Conservation (phyloP, 2,888 invertebrate species). For the Parnassius glacialis region DNA sequence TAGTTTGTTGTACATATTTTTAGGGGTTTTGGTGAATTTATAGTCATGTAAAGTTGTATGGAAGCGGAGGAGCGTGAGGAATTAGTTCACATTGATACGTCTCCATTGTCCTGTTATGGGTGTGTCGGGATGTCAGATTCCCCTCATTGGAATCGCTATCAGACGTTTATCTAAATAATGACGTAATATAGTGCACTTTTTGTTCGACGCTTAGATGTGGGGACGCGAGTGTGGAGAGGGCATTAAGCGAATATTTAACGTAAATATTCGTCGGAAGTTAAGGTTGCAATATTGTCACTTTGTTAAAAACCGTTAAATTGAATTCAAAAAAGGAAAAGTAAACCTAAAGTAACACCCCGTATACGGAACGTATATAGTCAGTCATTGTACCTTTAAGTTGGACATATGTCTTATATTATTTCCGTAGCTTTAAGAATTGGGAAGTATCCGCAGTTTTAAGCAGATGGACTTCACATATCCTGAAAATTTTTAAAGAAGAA, state of each 20-base stretch:
- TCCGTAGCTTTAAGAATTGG: too few species aligned
- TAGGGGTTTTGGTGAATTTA: slow-evolving; percentile 51
- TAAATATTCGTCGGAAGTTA: not conserved
- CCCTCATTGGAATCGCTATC: slow-evolving; percentile 32
- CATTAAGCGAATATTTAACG: slow-evolving; percentile 1
- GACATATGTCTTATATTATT: too few species aligned
- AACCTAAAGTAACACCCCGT: too few species aligned
- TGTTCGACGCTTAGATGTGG: slow-evolving; percentile 2
- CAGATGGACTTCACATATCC: too few species aligned
- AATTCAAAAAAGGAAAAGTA: too few species aligned
- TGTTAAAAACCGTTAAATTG: not conserved
- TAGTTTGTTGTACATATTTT: slow-evolving; percentile 4
- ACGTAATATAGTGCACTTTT: slow-evolving; percentile 20
- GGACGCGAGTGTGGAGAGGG: slow-evolving; percentile 2
- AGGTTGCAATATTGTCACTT: not conserved
- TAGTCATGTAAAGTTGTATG: slow-evolving; percentile 53
- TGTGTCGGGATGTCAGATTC: slow-evolving; percentile 41
- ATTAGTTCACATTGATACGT: slow-evolving; percentile 72
- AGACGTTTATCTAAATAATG: slow-evolving; percentile 22
- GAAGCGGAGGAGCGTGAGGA: slow-evolving; percentile 72
- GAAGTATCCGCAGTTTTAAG: too few species aligned
- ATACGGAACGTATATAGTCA: too few species aligned
- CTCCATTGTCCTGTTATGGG: slow-evolving; percentile 44
- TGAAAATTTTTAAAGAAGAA: too few species aligned
- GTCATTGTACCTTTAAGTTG: too few species aligned